Evolutionary conservation across 1,140 invertebrate species (phyloP).

Genomic region (Brachionus asplanchnoidis): DNA sequence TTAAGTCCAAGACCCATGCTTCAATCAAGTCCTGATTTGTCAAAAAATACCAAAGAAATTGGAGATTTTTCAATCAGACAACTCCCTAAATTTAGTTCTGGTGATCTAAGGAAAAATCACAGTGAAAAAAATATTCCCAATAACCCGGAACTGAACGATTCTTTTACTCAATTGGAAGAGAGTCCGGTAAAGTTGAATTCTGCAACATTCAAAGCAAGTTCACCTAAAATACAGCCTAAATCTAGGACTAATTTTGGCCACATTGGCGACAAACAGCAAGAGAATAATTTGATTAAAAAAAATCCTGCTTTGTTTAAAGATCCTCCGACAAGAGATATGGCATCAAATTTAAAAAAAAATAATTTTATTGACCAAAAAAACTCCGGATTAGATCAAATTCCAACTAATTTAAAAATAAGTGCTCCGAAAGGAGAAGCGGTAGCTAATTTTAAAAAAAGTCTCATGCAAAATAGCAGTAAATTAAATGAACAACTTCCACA

Average conservation of each 20-base stretch:
- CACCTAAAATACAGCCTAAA: not conserved
- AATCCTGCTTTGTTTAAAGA: not conserved
- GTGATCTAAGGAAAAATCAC: not conserved
- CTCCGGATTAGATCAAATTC: not conserved
- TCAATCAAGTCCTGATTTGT: slow-evolving; percentile 2
- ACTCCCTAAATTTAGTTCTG: not conserved
- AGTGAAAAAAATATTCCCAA: not conserved
- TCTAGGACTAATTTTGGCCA: not conserved
- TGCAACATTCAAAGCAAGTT: not conserved
- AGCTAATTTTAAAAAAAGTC: not conserved
- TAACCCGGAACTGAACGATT: not conserved
- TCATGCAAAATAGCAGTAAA: not conserved
- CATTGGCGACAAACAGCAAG: not conserved
- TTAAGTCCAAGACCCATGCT: not conserved
- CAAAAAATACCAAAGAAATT: not conserved
- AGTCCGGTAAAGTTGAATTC: not conserved
- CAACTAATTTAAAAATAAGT: not conserved
- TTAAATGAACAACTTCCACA: not conserved
- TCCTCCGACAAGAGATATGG: not conserved
- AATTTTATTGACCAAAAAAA: not conserved
- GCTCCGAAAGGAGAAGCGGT: not conserved
- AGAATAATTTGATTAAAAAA: not conserved
- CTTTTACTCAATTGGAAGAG: not conserved
- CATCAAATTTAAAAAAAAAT: not conserved
- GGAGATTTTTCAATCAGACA: not conserved